Evolutionary conservation across 1,140 invertebrate species (phyloP).

Genomic region (Neotoxoptera formosana): DNA sequence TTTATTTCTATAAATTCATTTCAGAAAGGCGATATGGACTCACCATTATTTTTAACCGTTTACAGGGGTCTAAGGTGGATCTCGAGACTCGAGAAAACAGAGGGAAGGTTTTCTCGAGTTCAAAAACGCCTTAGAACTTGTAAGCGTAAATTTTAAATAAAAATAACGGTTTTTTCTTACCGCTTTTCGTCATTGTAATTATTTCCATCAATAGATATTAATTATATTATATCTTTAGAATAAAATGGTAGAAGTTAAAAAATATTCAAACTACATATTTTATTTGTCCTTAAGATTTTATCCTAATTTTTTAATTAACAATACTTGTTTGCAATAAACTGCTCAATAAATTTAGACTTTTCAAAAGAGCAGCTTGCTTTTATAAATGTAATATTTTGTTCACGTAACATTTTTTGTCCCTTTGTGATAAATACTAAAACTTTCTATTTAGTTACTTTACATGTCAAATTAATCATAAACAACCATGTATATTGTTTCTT

Average conservation of each 20-base stretch:
- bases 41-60: constrained; percentile 51
- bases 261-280: neutral
- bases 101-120: constrained; percentile 53
- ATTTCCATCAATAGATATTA: neutral
- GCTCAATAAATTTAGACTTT: constrained; percentile 35
- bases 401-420: neutral
- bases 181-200: neutral
- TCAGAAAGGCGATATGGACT: constrained; percentile 22
- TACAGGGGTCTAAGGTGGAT: neutral
- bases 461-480: neutral
- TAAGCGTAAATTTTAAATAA: constrained; percentile 25
- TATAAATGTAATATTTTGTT: neutral
- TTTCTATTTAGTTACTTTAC: neutral
- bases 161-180: constrained; percentile 47
- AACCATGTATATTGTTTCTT: neutral
- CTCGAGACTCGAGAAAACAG: constrained; percentile 31
- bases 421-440: neutral
- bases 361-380: constrained; percentile 28
- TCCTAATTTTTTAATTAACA: neutral
- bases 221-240: neutral
- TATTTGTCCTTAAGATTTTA: neutral
- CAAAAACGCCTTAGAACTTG: constrained; percentile 27
- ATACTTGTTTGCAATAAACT: neutral
- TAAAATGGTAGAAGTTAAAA: neutral
- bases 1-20: neutral